Evolutionary conservation across 1,140 invertebrate species (phyloP).

Genomic region (Amphibalanus amphitrite): DNA sequence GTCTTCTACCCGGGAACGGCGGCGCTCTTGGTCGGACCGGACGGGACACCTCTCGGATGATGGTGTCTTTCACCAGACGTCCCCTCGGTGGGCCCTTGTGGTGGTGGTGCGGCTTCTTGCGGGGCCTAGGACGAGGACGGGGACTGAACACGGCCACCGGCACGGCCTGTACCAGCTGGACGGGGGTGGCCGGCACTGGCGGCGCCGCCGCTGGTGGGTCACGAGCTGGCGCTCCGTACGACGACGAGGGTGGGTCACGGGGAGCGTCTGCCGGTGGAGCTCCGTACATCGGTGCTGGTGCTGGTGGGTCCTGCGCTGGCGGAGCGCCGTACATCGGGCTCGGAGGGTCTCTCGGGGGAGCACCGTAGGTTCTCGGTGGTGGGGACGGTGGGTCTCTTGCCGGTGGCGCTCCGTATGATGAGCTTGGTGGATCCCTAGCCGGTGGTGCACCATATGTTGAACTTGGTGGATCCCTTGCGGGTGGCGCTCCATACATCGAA

Average conservation of each 20-base stretch:
- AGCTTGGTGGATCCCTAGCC: not conserved
- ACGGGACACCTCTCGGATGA: not conserved
- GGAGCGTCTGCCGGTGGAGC: no score
- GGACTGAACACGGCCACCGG: not conserved
- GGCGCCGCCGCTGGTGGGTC: not conserved
- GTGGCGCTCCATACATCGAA: not conserved
- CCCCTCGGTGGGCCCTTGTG: not conserved
- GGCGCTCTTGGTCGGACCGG: not conserved
- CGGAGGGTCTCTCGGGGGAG: no score
- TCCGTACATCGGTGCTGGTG: no score
- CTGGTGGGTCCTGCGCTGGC: no score
- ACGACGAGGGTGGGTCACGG: not conserved
- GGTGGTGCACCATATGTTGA: not conserved
- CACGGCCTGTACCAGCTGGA: not conserved
- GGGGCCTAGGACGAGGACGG: no score
- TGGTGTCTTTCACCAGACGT: not conserved
- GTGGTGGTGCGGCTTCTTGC: not conserved
- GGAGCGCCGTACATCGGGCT: not conserved
- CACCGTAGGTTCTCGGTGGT: not conserved
- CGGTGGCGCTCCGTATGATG: not conserved
- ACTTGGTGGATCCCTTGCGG: no score
- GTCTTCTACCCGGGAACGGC: not conserved
- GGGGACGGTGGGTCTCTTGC: not conserved
- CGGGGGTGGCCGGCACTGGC: not conserved
- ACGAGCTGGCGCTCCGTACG: not conserved